A percentile compares a stretch with the other conserved stretches of the same genome.
These are phyloP conservation scores for Aurelia sp. DNA, from an alignment of 30 jellyfish, hydroid and myxozoan genomes.

Conservation along the genomic window DNA sequence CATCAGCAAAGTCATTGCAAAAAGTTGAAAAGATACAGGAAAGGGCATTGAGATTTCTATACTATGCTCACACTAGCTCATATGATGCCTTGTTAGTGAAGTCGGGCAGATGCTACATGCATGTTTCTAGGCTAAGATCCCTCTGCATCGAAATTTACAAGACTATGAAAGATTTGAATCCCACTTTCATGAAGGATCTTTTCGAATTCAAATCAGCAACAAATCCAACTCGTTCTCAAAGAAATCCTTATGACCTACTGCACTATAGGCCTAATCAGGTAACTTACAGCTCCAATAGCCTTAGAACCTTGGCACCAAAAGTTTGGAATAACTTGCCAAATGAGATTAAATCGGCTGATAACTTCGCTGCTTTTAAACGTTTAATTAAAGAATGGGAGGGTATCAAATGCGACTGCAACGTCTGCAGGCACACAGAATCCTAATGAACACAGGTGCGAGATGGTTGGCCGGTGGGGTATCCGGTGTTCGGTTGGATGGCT, in stretches of 20 bases:
- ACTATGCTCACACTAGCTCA: background rate
- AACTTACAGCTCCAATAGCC: conserved; percentile 3
- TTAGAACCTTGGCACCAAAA: background rate
- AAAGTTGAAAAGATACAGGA: conserved; percentile 31
- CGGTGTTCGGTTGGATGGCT: too few species aligned
- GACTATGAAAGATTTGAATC: conserved; percentile 6
- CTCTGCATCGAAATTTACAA: background rate
- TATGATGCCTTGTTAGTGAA: background rate
- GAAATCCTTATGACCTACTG: conserved; percentile 16
- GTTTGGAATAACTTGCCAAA: background rate
- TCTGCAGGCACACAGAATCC: conserved; percentile 16
- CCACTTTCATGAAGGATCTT: background rate
- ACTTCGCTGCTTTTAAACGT: background rate
- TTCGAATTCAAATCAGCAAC: background rate
- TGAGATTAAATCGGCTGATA: conserved; percentile 12
- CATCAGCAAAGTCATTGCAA: conserved; percentile 31
- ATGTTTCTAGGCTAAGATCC: conserved; percentile 2
- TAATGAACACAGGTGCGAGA: background rate
- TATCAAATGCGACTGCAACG: background rate
- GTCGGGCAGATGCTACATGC: conserved; percentile 13
- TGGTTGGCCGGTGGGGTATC: too few species aligned
- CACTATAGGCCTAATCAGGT: conserved; percentile 18
- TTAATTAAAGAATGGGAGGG: conserved; percentile 11
- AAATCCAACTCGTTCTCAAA: background rate
- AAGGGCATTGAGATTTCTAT: conserved; percentile 26